Evolutionary conservation across 1,140 invertebrate genomes (phyloP).

Genomic region (Globodera ellingtonae): DNA sequence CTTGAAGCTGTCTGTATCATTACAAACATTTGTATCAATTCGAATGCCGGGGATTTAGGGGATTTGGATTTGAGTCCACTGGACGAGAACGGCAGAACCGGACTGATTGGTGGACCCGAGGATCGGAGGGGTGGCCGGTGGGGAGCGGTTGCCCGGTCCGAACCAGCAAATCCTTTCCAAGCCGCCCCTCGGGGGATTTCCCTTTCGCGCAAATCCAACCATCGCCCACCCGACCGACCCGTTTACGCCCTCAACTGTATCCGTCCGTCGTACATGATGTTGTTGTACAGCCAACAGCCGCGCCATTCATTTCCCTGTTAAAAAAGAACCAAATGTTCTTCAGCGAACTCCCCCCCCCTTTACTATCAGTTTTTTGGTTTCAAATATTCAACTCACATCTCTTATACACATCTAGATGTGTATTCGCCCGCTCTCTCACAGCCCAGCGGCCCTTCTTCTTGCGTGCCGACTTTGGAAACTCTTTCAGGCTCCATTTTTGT

Average conservation of each 20-base stretch:
- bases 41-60: background rate
- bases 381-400: background rate
- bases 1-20: background rate
- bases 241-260: constrained; percentile 28
- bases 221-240: constrained; percentile 7
- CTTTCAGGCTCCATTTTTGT: constrained; percentile 12
- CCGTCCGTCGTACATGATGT: background rate
- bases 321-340: background rate
- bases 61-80: background rate
- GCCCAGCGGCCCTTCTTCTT: background rate
- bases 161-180: background rate
- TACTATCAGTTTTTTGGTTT: background rate
- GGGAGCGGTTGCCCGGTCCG: background rate
- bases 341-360: background rate
- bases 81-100: background rate
- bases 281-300: background rate
- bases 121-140: background rate
- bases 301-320: constrained; percentile 10
- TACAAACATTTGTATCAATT: background rate
- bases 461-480: constrained; percentile 9
- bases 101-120: background rate
- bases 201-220: constrained; percentile 19
- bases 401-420: too few relatives aligned
- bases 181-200: background rate
- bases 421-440: background rate